These are phyloP conservation scores for Enteromius viviparus DNA, from an alignment of 2,797 vertebrate genomes.

Conservation along the genomic window DNA sequence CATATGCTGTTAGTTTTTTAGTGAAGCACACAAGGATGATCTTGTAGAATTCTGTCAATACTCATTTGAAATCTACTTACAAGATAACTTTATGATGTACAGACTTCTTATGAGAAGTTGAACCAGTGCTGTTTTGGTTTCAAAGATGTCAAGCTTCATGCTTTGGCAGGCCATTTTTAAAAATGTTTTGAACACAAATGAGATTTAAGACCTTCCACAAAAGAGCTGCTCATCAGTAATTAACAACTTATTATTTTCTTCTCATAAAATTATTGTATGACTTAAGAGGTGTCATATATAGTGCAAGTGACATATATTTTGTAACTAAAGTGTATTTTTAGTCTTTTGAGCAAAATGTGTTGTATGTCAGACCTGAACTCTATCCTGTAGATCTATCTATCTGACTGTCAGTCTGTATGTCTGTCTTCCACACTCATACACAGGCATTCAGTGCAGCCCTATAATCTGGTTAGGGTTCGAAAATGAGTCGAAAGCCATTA, in stretches of 20 bases:
- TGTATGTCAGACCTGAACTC: background rate
- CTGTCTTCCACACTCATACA: background rate
- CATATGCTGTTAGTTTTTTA: background rate
- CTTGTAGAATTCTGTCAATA: background rate
- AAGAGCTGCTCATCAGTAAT: background rate
- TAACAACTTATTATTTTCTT: background rate
- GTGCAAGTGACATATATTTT: background rate
- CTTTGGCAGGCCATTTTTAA: background rate
- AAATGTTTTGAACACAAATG: background rate
- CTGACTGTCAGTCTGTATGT: too few relatives aligned
- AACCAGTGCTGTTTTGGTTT: background rate
- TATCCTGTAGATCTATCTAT: background rate
- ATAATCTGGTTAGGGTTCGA: background rate
- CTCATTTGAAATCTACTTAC: background rate
- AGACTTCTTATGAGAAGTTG: background rate
- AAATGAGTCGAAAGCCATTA: background rate
- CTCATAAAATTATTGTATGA: background rate
- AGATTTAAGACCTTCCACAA: background rate
- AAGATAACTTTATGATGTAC: background rate
- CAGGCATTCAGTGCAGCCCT: background rate
- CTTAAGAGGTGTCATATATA: background rate
- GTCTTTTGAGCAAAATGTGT: background rate
- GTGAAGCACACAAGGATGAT: background rate
- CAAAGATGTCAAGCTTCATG: background rate
- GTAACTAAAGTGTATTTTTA: background rate